phyloP scores from a whole-genome alignment of 2,113 vertebrate genomes.

The Pachyramphus minor region DNA sequence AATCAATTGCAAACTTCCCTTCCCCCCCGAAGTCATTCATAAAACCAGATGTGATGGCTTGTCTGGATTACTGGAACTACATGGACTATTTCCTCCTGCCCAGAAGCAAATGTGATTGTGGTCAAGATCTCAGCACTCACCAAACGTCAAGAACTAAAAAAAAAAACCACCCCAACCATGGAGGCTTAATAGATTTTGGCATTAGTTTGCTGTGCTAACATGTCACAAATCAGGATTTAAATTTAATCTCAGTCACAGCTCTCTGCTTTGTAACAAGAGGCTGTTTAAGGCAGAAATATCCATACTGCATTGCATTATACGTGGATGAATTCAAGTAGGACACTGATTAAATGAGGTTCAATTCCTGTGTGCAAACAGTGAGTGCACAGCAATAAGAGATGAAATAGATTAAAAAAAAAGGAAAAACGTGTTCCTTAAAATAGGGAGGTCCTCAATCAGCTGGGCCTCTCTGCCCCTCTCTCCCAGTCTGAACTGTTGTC shows the following conservation, averaged over 20 bases:
- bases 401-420: accelerated
- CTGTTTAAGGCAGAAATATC: constrained; percentile 13
- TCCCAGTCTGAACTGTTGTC: background rate
- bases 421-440: background rate
- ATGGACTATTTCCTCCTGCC: constrained; percentile 45
- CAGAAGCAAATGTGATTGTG: constrained; percentile 50
- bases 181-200: constrained; percentile 39
- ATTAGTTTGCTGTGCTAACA: constrained; percentile 40
- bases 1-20: constrained; percentile 40
- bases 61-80: constrained; percentile 48
- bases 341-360: background rate
- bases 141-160: background rate
- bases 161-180: background rate
- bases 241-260: constrained; percentile 64
- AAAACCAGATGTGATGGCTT: constrained; percentile 34
- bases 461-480: background rate
- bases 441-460: background rate
- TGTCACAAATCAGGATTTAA: constrained; percentile 57
- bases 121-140: constrained; percentile 34
- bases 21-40: background rate
- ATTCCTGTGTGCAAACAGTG: background rate
- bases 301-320: background rate
- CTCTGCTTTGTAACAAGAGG: constrained; percentile 31
- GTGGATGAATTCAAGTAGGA: background rate
- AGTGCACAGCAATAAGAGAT: background rate